A percentile compares a stretch with the other conserved stretches of the same genome.
Conservation (phyloP, 2,888 invertebrate genomes). For the Chromoteleia sp. region DNA sequence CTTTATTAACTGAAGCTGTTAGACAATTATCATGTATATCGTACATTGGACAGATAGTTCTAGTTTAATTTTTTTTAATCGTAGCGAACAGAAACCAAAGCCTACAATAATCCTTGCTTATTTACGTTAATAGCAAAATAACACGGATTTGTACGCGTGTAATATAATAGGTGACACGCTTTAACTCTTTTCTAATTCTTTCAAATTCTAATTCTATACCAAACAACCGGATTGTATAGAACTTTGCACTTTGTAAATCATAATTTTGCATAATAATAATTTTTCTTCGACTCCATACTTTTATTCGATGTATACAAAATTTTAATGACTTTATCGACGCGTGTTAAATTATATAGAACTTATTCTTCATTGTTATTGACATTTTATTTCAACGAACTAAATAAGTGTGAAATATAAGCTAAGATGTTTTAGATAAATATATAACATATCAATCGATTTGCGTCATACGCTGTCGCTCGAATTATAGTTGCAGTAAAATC, state of each 20-base stretch:
- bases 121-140: slow-evolving; percentile 21
- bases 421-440: neutral
- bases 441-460: slow-evolving; percentile 11
- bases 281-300: no score
- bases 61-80: slow-evolving; percentile 65
- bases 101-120: slow-evolving; percentile 22
- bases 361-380: neutral
- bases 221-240: no score
- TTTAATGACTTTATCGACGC: slow-evolving; percentile 5
- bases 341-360: neutral
- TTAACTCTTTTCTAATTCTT: no score
- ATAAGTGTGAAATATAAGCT: slow-evolving; percentile 14
- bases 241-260: no score
- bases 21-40: slow-evolving; percentile 73
- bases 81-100: slow-evolving; percentile 49
- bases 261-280: no score
- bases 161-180: neutral
- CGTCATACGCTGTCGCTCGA: slow-evolving; percentile 3
- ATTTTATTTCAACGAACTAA: slow-evolving; percentile 11
- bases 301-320: no score
- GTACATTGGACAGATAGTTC: slow-evolving; percentile 71
- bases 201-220: no score
- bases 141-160: slow-evolving; percentile 16
- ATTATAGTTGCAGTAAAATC: slow-evolving; percentile 13
- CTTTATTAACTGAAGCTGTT: slow-evolving; percentile 74